Percentiles rank a stretch among this genome's conserved stretches.
Evolutionary conservation across 1,140 invertebrate species (phyloP).

Genomic region (Leucophenga varia): DNA sequence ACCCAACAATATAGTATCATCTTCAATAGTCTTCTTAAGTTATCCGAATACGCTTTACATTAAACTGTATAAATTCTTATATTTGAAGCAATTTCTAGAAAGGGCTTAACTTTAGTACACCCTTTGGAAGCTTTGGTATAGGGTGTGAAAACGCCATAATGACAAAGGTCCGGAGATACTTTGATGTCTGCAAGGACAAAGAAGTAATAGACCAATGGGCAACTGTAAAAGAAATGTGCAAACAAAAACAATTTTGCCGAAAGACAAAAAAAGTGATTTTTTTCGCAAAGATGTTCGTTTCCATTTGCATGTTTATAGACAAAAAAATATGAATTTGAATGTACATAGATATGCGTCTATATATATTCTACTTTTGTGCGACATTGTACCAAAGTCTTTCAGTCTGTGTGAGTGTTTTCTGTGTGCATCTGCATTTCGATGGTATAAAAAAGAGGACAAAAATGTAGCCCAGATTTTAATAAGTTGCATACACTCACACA

Average conservation of each 20-base stretch:
- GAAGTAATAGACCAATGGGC: conserved; percentile 21
- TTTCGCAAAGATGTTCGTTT: conserved; percentile 35
- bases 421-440: not conserved
- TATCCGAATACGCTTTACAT: too few relatives aligned
- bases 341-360: not conserved
- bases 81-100: too few relatives aligned
- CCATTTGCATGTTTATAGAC: conserved; percentile 17
- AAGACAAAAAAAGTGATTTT: conserved; percentile 41
- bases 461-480: conserved; percentile 23
- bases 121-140: conserved; percentile 8
- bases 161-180: conserved; percentile 37
- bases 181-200: conserved; percentile 45
- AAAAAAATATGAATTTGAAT: conserved; percentile 7
- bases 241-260: conserved; percentile 39
- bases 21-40: too few relatives aligned
- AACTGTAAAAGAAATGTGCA: conserved; percentile 33
- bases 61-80: too few relatives aligned
- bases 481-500: conserved; percentile 8
- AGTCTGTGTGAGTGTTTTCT: too few relatives aligned
- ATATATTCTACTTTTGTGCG: conserved; percentile 8
- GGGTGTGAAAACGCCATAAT: conserved; percentile 25
- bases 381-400: conserved; percentile 15
- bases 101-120: too few relatives aligned
- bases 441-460: conserved; percentile 4
- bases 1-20: too few relatives aligned